Evolutionary conservation across 2,888 invertebrate genomes (phyloP).

Genomic region (Melieria picta): DNA sequence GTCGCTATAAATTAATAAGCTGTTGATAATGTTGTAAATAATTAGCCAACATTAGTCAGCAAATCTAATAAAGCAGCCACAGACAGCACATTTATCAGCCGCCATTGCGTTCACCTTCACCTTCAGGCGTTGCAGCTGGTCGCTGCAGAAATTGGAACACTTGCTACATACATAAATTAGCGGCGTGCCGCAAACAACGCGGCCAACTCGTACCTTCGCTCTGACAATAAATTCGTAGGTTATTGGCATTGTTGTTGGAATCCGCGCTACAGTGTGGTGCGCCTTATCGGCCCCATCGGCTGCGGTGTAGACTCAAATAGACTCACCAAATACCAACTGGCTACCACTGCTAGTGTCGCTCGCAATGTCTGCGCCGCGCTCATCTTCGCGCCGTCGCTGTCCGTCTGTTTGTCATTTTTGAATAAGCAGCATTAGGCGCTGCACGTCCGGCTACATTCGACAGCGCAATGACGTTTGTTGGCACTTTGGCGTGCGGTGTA

Average conservation of each 20-base stretch:
- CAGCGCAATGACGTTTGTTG: background rate
- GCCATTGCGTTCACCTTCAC: background rate
- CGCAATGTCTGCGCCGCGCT: background rate
- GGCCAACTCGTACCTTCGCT: background rate
- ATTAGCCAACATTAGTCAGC: background rate
- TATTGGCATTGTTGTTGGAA: background rate
- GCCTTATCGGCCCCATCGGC: background rate
- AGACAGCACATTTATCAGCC: no score
- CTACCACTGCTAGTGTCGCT: background rate
- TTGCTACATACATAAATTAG: background rate
- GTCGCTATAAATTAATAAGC: no score
- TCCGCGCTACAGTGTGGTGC: background rate
- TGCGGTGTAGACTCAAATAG: background rate
- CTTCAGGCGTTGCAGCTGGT: background rate
- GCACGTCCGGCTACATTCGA: no score
- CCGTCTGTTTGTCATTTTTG: background rate
- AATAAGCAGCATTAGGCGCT: background rate
- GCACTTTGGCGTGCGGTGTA: slow-evolving; percentile 34
- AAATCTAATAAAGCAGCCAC: background rate
- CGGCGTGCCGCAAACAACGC: background rate
- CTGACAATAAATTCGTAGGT: background rate
- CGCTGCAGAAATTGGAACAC: background rate
- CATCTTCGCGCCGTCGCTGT: no score
- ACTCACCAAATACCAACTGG: background rate
- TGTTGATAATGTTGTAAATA: background rate